Evolutionary conservation across 2,113 vertebrate genomes (phyloP).

Genomic region (Toxotes jaculatrix): DNA sequence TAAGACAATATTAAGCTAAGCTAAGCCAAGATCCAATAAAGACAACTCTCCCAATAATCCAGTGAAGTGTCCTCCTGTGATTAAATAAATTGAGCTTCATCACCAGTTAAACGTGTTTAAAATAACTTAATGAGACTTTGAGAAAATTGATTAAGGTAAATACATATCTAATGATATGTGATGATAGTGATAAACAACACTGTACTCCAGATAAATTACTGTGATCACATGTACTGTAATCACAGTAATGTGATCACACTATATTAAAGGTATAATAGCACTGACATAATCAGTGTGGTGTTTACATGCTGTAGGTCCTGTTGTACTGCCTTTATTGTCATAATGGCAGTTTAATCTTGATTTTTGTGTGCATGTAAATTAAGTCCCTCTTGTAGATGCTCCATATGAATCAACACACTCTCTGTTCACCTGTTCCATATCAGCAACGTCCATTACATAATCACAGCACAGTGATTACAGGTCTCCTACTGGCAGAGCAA

Average conservation of each 20-base stretch:
- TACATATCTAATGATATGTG: not conserved
- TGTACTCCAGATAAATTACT: not conserved
- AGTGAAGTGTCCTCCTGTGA: not conserved
- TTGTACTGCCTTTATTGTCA: constrained; percentile 26
- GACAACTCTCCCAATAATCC: not conserved
- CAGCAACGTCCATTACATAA: constrained; percentile 71
- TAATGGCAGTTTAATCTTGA: constrained; percentile 37
- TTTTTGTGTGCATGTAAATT: constrained; percentile 31
- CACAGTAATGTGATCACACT: not conserved
- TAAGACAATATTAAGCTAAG: not conserved
- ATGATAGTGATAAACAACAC: not conserved
- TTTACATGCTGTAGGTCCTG: constrained; percentile 17
- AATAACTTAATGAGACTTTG: not conserved
- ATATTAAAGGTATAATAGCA: constrained; percentile 12
- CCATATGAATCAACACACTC: constrained; percentile 44
- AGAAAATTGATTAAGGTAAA: not conserved
- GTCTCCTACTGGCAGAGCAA: constrained; percentile 72
- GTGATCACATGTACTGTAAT: not conserved
- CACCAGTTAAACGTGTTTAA: not conserved
- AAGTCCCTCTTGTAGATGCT: constrained; percentile 56
- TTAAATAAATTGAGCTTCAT: not conserved
- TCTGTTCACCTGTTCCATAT: constrained; percentile 71
- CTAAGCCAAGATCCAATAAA: constrained; percentile 2
- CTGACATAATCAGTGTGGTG: constrained; percentile 8
- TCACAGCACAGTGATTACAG: constrained; percentile 64